Base-by-base conservation (phyloP, 2,113 vertebrate species). In the Atractosteus spatula region DNA sequence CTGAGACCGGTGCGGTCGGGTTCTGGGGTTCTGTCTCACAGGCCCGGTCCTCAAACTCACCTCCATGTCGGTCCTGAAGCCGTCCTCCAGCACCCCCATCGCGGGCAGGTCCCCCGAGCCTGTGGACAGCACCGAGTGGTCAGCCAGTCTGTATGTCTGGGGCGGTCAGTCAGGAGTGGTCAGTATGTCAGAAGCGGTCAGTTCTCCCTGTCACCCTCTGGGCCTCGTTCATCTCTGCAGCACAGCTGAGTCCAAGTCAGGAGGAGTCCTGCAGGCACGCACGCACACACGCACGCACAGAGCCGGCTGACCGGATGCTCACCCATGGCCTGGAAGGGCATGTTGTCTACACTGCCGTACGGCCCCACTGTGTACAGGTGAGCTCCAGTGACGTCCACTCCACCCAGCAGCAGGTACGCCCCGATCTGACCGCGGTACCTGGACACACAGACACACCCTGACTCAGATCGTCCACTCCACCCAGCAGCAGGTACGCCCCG, bases 361-460 rank as follows among this genome's bases (percentile, higher is more conserved):
- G 95, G 94, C 0, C 89, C 88, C 62, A 95, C 88, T 0, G 68
- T 75, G 71, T 91, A 95, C 55, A 96, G 83, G 64, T 94, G 92
- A 14, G 80, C 90, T 0, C 95, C 95, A 0, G 80, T 87, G 4
- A 85, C 76, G 61, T 96, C 95, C 3, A 94, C 87, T 3, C 95
- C 95, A 0, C 94, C 95, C 1, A 95, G 83, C 0, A 96, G 87
- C 4, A 95, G 87, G 61, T 62, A 88, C 0, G 94, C 92, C 0
- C 93, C 91, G 29, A 96, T 90, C 3, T 91, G 89, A 1, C 95
- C 95, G 0, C 17, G 88, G 76, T 95, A 94, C 83, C 95, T 96
- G 12, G 56, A 3, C 56, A 8, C 56, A 59, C 56, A 59, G 56
- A 59, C 3, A 59, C 56, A 59, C 3, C 3, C 7, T 59, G 11